These are phyloP conservation scores for Platycercus adscitus DNA, from an alignment of 2,113 vertebrate species.

Conservation along the genomic window DNA sequence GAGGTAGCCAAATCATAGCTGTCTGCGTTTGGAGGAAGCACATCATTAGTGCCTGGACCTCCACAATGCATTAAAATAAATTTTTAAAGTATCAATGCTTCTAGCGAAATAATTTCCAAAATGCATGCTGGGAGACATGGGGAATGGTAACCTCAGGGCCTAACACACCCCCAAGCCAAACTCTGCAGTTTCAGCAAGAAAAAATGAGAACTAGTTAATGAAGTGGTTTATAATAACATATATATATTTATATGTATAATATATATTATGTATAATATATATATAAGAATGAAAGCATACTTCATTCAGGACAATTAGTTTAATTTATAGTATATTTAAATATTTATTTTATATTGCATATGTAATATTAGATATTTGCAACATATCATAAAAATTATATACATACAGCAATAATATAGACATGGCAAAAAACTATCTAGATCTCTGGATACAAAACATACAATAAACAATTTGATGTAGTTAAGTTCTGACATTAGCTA, in stretches of 20 bases:
- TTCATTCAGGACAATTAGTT: not conserved
- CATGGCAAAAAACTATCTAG: not conserved
- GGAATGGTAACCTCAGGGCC: not conserved
- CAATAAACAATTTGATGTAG: fast-evolving
- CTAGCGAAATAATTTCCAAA: not conserved
- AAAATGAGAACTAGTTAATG: not conserved
- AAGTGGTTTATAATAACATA: not conserved
- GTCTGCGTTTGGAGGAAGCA: not conserved
- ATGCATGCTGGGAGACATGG: fast-evolving
- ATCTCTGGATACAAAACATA: not conserved
- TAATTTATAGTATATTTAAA: not conserved
- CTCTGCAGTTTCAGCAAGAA: not conserved
- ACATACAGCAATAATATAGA: not conserved
- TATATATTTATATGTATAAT: not conserved
- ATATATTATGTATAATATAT: too few relatives aligned
- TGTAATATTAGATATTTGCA: fast-evolving
- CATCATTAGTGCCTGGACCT: not conserved
- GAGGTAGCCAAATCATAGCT: not conserved
- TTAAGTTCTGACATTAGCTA: not conserved
- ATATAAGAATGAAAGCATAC: not conserved
- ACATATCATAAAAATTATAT: not conserved
- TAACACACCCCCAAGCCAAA: not conserved
- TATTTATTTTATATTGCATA: not conserved
- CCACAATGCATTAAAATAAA: fast-evolving
- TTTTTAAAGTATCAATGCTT: too few relatives aligned